phyloP scores from a whole-genome alignment of 53 echinoderm and acorn worm genomes.

The Temnopleurus reevesii region DNA sequence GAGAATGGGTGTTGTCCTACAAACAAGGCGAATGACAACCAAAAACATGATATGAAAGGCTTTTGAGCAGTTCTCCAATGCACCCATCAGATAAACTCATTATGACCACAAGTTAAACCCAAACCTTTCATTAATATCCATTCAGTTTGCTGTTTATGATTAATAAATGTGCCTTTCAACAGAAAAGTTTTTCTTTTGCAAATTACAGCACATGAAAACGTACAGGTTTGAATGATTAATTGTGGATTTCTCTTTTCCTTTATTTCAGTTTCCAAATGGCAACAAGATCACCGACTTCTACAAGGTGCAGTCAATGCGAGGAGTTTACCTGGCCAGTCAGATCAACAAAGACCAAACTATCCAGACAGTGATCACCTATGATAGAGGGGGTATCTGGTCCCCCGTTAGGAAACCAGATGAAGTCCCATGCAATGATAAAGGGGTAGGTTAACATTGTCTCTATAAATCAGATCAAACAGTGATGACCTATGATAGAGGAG shows the following conservation, averaged over 20 bases:
- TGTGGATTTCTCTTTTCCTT: not conserved
- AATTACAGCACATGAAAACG: too few species aligned
- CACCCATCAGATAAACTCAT: too few species aligned
- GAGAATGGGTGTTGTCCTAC: too few species aligned
- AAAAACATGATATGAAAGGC: too few species aligned
- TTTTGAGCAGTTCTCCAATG: too few species aligned
- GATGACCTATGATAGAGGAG: conserved; percentile 84
- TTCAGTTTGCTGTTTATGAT: too few species aligned
- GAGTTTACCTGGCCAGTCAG: conserved; percentile 96
- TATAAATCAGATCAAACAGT: conserved; percentile 58
- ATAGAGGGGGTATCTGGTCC: conserved; percentile 90
- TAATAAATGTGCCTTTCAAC: too few species aligned
- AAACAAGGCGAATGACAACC: too few species aligned
- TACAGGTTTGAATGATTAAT: too few species aligned
- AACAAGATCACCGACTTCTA: conserved; percentile 84
- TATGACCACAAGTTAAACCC: too few species aligned
- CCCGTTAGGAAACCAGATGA: conserved; percentile 70
- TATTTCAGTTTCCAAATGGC: conserved; percentile 81
- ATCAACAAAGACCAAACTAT: conserved; percentile 59
- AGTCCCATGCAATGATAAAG: conserved; percentile 57
- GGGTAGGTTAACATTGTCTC: not conserved
- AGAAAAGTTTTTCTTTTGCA: too few species aligned
- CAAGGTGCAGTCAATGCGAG: conserved; percentile 84
- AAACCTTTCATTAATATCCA: too few species aligned
- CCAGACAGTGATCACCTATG: conserved; percentile 87